Evolutionary conservation across 2,113 vertebrate species (phyloP).

Genomic region (Dipodomys ordii): DNA sequence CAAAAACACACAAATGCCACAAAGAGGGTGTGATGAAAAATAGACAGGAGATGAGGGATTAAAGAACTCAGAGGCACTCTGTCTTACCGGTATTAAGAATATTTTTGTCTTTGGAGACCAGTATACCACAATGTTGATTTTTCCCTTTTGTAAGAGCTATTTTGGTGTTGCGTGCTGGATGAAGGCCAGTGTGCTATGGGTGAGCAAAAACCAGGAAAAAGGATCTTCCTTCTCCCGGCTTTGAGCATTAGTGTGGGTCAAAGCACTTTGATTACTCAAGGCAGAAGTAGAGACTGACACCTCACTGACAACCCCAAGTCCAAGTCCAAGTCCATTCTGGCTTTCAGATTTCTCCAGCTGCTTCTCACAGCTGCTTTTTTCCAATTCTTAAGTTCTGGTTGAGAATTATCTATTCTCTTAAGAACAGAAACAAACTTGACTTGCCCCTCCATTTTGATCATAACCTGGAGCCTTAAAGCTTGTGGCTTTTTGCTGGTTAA

Average conservation of each 20-base stretch:
- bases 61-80: background rate
- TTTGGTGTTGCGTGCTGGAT: background rate
- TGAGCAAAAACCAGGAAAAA: background rate
- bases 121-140: background rate
- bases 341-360: background rate
- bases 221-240: rapidly evolving
- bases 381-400: background rate
- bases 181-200: too few species aligned
- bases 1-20: background rate
- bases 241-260: rapidly evolving
- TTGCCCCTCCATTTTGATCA: background rate
- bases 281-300: too few species aligned
- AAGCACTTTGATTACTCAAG: background rate
- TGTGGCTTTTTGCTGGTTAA: background rate
- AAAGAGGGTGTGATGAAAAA: background rate
- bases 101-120: slow-evolving; percentile 26
- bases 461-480: background rate
- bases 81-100: background rate
- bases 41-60: background rate
- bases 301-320: too few species aligned
- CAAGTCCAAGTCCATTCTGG: background rate
- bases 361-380: background rate
- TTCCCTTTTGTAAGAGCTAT: slow-evolving; percentile 42
- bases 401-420: background rate
- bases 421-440: background rate